phyloP scores from a whole-genome alignment of 2,797 vertebrate genomes.

The Zalophus californianus region DNA sequence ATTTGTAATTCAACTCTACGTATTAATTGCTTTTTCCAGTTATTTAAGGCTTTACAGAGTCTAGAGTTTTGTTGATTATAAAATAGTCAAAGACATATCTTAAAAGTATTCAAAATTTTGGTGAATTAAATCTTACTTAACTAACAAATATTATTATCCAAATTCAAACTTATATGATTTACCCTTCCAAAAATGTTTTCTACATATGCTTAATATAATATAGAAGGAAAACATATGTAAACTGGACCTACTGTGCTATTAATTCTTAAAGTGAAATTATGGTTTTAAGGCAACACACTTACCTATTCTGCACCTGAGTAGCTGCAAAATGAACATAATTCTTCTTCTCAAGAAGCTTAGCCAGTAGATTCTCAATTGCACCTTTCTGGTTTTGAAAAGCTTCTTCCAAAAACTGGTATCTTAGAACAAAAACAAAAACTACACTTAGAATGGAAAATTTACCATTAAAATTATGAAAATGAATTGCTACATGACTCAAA shows the following conservation, averaged over 20 bases:
- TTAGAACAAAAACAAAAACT: constrained; percentile 82
- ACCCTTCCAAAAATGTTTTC: background rate
- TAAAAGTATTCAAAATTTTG: constrained; percentile 24
- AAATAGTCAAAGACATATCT: constrained; percentile 21
- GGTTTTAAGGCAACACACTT: constrained; percentile 70
- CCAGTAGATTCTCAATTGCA: constrained; percentile 95
- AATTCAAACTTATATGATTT: constrained; percentile 32
- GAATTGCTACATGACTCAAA: background rate
- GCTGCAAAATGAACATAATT: constrained; percentile 98
- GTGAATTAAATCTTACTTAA: constrained; percentile 54
- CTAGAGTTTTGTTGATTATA: constrained; percentile 29
- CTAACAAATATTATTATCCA: constrained; percentile 49
- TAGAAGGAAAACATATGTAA: constrained; percentile 33
- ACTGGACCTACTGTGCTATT: background rate
- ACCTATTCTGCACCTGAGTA: constrained; percentile 98
- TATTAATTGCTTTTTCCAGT: constrained; percentile 26
- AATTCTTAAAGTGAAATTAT: constrained; percentile 47
- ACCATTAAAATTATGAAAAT: constrained; percentile 8
- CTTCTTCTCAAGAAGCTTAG: constrained; percentile 98
- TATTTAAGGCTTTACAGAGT: constrained; percentile 20
- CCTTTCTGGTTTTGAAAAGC: constrained; percentile 99
- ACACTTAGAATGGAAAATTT: constrained; percentile 50
- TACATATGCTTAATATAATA: background rate
- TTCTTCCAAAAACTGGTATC: constrained; percentile 99
- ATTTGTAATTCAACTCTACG: constrained; percentile 2